Base-by-base conservation (phyloP, 2,797 vertebrate genomes). In the Pangasius larnaudii region DNA sequence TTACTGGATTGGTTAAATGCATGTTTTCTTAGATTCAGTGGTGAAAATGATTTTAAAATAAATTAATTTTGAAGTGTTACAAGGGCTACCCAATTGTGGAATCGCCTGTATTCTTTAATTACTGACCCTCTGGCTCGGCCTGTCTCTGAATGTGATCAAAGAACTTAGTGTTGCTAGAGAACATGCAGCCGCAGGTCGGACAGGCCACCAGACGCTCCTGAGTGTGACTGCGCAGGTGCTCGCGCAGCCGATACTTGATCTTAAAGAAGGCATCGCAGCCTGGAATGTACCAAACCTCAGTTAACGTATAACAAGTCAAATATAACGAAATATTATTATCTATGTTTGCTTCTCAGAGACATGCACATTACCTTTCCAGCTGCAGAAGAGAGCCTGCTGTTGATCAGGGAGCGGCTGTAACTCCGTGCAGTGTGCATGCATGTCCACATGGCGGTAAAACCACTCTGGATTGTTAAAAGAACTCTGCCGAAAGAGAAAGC, bases 371-470 rank as follows among this genome's bases (percentile, higher is more conserved):
- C 95, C 93, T 95, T 94, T 93, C 96, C 94, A 97, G 83, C 91
- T 94, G 91, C 95, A 97, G 91, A 95, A 95, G 88, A 97, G 90
- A 14, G 93, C 94, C 93, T 96, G 95, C 86, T 96, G 94, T n/a
- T 95, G 95, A 49, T 95, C 94, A 1, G 94, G 90, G 42, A 97
- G 92, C 9, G 93, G 91, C 92, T 97, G 92, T 81, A 93, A 93
- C 87, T 97, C 95, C 0, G 94, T 93, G 91, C 95, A 96, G 91
- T 95, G 95, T 22, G 95, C 95, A 8, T 95, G 96, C 93, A 96
- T 95, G 93, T 96, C 95, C 90, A 96, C 95, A 74, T 96, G 95
- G 22, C 96, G 94, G 88, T 96, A 96, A 93, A 97, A 97, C 95
- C 96, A 97, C 92, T 95, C 94, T 0, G 96, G 95, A 63, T 96